Conservation (phyloP, 2,888 invertebrate species). For the Candidula unifasciata region DNA sequence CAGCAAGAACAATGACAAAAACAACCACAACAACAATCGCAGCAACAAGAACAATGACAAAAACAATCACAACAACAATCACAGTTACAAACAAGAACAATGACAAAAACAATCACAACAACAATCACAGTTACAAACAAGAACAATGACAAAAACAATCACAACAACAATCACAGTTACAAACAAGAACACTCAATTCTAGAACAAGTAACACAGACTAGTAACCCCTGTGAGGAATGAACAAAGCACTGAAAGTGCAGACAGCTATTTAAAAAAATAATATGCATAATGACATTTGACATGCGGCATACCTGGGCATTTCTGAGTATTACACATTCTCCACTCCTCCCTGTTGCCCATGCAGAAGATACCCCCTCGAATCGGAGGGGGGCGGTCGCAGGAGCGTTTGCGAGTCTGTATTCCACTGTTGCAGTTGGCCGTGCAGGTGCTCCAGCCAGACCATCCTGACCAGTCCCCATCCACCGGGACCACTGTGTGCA, state of each 20-base stretch:
- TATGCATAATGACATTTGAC: too few relatives aligned
- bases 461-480: conserved; percentile 80
- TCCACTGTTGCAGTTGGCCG: conserved; percentile 85
- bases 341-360: conserved; percentile 86
- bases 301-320: conserved; percentile 68
- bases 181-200: too few relatives aligned
- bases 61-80: neutral
- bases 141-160: too few relatives aligned
- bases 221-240: too few relatives aligned
- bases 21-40: too few relatives aligned
- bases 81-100: neutral
- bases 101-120: neutral
- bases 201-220: too few relatives aligned
- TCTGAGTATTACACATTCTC: conserved; percentile 84
- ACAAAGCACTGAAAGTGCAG: too few relatives aligned
- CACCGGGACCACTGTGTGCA: conserved; percentile 78
- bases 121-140: neutral
- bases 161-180: too few relatives aligned
- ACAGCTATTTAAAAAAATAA: too few relatives aligned
- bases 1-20: too few relatives aligned
- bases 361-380: conserved; percentile 81
- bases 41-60: neutral
- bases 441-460: conserved; percentile 89
- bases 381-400: conserved; percentile 85
- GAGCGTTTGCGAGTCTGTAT: conserved; percentile 82